A percentile compares a stretch with the other conserved stretches of the same genome.
phyloP scores from a whole-genome alignment of 1,140 invertebrate species.

The Eurytemora carolleeae region DNA sequence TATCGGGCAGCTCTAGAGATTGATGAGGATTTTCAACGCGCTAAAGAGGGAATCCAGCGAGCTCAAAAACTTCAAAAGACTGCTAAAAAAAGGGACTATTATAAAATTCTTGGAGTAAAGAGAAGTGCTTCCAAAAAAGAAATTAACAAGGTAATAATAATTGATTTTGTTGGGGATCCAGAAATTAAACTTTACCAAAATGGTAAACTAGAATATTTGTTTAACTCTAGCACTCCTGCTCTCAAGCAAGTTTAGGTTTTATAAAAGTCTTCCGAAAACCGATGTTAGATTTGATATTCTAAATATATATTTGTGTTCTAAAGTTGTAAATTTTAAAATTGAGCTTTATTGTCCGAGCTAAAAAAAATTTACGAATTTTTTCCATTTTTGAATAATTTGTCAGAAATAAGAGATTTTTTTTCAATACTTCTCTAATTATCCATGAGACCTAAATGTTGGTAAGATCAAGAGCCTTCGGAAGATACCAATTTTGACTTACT shows the following conservation, averaged over 20 bases:
- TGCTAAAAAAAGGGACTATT: slow-evolving; percentile 84
- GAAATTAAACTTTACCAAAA: slow-evolving; percentile 24
- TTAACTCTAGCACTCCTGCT: not conserved
- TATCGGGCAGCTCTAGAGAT: slow-evolving; percentile 67
- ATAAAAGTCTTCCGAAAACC: no score
- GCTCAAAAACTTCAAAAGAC: slow-evolving; percentile 87
- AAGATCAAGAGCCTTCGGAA: no score
- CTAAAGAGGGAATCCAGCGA: slow-evolving; percentile 65
- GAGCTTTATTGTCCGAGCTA: no score
- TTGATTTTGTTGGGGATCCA: slow-evolving; percentile 54
- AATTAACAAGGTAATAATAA: slow-evolving; percentile 62
- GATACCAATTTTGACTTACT: no score
- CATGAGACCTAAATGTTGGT: no score
- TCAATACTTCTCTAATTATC: no score
- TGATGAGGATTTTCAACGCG: slow-evolving; percentile 54
- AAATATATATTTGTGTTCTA: no score
- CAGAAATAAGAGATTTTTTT: no score
- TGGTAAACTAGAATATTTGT: not conserved
- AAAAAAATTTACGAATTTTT: no score
- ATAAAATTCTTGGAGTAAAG: slow-evolving; percentile 79
- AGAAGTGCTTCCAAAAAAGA: slow-evolving; percentile 74
- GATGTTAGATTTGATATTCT: no score
- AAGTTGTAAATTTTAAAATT: no score
- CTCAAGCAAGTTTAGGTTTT: not conserved
- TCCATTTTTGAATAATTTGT: no score